phyloP scores from a whole-genome alignment of 2,797 vertebrate species.

The Chloroceryle inda region DNA sequence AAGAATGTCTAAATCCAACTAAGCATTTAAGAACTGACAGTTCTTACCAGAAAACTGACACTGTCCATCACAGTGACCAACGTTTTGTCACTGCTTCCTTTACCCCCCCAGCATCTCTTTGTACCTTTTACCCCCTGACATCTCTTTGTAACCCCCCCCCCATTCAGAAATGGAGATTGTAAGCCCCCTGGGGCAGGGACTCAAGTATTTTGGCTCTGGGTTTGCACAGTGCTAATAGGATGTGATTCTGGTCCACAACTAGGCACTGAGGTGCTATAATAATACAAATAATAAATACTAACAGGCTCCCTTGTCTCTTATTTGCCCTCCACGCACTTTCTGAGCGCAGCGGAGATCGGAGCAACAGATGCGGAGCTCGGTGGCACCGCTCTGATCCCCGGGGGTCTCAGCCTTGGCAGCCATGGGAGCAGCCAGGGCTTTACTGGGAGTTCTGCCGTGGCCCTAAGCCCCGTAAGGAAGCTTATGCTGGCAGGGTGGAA shows the following conservation, averaged over 20 bases:
- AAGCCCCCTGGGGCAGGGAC: conserved; percentile 44
- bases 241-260: conserved; percentile 2
- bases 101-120: neutral
- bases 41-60: neutral
- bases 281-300: conserved; percentile 65
- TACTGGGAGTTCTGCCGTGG: neutral
- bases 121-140: neutral
- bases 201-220: neutral
- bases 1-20: neutral
- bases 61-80: neutral
- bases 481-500: conserved; percentile 35
- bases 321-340: neutral
- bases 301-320: conserved; percentile 7
- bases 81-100: neutral
- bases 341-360: accelerated
- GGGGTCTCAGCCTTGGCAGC: neutral
- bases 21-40: neutral
- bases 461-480: conserved; percentile 36
- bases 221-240: conserved; percentile 42
- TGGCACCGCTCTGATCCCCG: neutral
- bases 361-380: neutral
- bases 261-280: conserved; percentile 59
- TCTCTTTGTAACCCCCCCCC: neutral
- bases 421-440: neutral
- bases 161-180: conserved; percentile 21